A percentile compares a stretch with the other conserved stretches of the same genome.
Evolutionary conservation across 2,797 vertebrate species (phyloP).

Genomic region (Potorous gilbertii): DNA sequence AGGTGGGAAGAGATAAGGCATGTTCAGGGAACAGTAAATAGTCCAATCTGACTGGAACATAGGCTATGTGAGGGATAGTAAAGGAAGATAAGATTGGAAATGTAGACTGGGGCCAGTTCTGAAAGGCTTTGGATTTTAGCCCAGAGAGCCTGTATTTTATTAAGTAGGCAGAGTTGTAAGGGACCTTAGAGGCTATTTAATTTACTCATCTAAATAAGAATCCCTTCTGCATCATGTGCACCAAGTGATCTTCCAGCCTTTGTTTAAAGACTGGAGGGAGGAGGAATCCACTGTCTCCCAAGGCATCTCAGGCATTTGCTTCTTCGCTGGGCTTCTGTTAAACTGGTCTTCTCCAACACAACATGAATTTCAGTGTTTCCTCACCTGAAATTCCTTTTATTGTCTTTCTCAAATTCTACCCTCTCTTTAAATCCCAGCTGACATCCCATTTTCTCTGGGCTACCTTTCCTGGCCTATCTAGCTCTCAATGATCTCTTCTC

Average conservation of each 20-base stretch:
- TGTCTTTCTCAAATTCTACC: background rate
- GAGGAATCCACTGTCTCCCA: background rate
- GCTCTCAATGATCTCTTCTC: background rate
- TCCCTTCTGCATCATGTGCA: background rate
- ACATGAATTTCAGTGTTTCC: background rate
- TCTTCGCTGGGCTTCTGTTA: background rate
- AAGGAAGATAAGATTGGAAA: background rate
- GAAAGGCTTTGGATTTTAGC: background rate
- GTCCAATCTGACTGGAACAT: background rate
- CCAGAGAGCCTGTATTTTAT: background rate
- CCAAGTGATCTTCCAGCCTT: background rate
- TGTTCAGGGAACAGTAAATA: background rate
- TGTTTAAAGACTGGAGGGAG: background rate
- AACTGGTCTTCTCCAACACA: background rate
- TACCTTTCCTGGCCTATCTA: background rate
- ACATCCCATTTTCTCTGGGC: background rate
- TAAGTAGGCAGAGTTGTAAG: background rate
- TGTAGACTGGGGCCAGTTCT: background rate
- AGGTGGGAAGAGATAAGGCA: background rate
- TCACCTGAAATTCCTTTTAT: background rate
- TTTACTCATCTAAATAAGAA: background rate
- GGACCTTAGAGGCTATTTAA: background rate
- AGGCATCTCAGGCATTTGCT: background rate
- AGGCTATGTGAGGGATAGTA: background rate
- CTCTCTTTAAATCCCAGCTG: background rate